Conservation (phyloP, 2,797 vertebrate genomes). For the Crax fasciolata region DNA sequence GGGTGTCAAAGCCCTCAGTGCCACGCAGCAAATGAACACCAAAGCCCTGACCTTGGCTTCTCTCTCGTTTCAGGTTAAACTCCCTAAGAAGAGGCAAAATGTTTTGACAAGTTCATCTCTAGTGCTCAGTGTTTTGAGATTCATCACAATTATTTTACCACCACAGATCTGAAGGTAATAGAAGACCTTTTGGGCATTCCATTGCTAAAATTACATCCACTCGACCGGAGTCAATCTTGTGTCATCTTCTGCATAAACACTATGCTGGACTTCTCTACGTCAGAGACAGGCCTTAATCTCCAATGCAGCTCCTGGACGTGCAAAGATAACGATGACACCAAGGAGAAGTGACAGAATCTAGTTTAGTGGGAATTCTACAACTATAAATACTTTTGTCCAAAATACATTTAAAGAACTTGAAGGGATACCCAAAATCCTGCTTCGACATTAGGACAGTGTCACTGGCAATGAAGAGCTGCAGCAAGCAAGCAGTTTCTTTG, state of each 20-base stretch:
- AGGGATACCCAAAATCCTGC: neutral
- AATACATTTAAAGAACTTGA: neutral
- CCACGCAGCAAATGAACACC: neutral
- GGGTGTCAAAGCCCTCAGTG: neutral
- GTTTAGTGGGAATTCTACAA: neutral
- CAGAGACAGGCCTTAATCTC: neutral
- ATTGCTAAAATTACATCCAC: neutral
- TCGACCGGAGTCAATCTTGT: neutral
- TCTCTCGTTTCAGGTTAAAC: neutral
- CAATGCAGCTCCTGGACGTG: neutral
- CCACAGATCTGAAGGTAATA: neutral
- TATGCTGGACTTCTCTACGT: neutral
- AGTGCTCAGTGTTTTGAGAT: neutral
- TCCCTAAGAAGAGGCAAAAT: neutral
- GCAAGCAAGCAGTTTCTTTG: neutral
- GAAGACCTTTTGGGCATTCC: neutral
- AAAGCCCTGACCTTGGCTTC: neutral
- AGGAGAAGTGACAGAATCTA: neutral
- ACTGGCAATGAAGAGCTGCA: neutral
- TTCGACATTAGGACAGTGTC: neutral
- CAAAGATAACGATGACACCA: rapidly evolving
- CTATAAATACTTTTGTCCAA: neutral
- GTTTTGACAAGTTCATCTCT: neutral
- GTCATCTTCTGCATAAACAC: neutral
- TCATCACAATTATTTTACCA: neutral